phyloP scores from a whole-genome alignment of 1,140 invertebrate genomes.

The Eueides isabella region DNA sequence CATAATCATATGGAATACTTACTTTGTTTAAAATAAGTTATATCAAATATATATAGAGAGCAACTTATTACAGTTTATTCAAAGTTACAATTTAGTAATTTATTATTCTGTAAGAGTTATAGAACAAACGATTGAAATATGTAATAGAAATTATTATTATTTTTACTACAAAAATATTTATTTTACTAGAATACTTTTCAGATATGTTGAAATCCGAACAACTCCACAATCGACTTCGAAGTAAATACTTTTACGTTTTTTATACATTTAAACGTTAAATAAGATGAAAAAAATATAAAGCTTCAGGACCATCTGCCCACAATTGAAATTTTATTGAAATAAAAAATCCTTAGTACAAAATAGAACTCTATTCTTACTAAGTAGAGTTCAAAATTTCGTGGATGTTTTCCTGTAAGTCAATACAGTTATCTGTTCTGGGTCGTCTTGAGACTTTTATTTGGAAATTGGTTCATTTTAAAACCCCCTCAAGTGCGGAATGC shows the following conservation, averaged over 20 bases:
- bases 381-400: constrained; percentile 27
- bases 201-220: not conserved
- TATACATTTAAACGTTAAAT: constrained; percentile 17
- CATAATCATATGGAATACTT: no score
- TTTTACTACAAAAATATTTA: no score
- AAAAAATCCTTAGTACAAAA: constrained; percentile 7
- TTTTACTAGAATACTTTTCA: not conserved
- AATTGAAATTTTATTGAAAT: constrained; percentile 28
- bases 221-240: not conserved
- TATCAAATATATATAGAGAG: no score
- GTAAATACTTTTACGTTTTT: constrained; percentile 14
- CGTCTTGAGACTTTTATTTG: constrained; percentile 29
- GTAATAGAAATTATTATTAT: no score
- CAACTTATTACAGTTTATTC: no score
- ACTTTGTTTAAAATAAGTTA: no score
- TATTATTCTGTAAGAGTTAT: no score
- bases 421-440: constrained; percentile 13
- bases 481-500: constrained; percentile 26
- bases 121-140: no score
- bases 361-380: not conserved
- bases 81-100: no score
- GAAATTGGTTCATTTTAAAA: constrained; percentile 36
- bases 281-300: constrained; percentile 12
- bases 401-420: constrained; percentile 20
- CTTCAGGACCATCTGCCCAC: constrained; percentile 29